Conservation (phyloP, 2,888 invertebrate genomes). For the Hypsopygia costalis region DNA sequence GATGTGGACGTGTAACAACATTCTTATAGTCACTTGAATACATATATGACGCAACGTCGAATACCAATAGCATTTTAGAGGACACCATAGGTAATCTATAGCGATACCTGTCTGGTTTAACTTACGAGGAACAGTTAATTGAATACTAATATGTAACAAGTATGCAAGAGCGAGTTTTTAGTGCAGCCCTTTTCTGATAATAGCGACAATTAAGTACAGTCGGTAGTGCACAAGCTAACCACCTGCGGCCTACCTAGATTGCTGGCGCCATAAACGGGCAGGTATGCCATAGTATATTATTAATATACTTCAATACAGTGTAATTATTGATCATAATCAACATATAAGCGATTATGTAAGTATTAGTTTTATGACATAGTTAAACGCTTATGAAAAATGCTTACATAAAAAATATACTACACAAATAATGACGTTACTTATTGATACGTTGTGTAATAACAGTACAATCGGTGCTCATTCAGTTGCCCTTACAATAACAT, state of each 20-base stretch:
- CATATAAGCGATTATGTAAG: too few relatives aligned
- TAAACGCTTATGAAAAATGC: too few relatives aligned
- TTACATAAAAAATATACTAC: too few relatives aligned
- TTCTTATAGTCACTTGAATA: conserved; percentile 3
- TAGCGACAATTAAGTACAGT: conserved; percentile 40
- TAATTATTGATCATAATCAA: too few relatives aligned
- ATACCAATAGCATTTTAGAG: conserved; percentile 4
- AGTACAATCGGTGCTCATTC: too few relatives aligned
- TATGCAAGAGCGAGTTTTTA: conserved; percentile 22
- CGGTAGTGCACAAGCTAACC: conserved; percentile 34
- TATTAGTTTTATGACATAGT: too few relatives aligned
- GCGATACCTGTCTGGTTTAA: not conserved
- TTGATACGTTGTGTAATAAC: too few relatives aligned
- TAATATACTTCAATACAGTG: too few relatives aligned
- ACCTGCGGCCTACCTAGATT: conserved; percentile 24
- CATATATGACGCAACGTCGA: conserved; percentile 1
- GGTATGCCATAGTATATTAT: too few relatives aligned
- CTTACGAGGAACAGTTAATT: conserved; percentile 10
- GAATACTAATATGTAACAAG: conserved; percentile 15
- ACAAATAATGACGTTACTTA: too few relatives aligned
- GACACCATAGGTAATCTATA: conserved; percentile 2
- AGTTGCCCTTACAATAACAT: too few relatives aligned
- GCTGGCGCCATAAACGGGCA: not conserved
- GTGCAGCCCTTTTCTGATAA: conserved; percentile 24
- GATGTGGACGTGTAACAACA: not conserved